Evolutionary conservation across 2,797 vertebrate species (phyloP).

Genomic region (Periophthalmus magnuspinnatus): DNA sequence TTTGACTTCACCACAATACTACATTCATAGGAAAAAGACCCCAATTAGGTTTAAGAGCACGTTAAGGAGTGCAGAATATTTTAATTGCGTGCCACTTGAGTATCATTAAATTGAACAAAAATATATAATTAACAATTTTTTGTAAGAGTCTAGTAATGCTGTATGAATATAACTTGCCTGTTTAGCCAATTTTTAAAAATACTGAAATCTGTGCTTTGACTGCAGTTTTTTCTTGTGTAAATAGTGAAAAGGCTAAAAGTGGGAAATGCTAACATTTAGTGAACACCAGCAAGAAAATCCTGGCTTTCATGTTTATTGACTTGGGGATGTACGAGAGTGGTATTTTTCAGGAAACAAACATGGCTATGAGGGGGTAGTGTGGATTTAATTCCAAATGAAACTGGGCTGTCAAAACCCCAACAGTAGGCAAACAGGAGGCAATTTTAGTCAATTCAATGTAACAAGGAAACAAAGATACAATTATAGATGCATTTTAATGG

Average conservation of each 20-base stretch:
- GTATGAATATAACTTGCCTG: neutral
- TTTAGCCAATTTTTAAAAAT: neutral
- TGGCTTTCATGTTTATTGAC: conserved; percentile 25
- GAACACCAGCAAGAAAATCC: conserved; percentile 39
- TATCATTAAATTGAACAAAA: conserved; percentile 58
- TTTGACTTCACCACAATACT: conserved; percentile 62
- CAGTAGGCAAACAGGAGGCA: neutral
- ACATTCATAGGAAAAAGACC: conserved; percentile 70
- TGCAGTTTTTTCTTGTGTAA: conserved; percentile 24
- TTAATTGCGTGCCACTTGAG: conserved; percentile 62
- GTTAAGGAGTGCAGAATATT: conserved; percentile 57
- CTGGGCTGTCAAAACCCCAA: neutral
- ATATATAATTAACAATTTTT: conserved; percentile 31
- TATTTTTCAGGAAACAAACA: conserved; percentile 23
- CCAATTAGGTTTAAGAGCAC: conserved; percentile 66
- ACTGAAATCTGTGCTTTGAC: neutral
- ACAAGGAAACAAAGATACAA: neutral
- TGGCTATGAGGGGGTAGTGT: conserved; percentile 9
- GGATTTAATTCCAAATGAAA: conserved; percentile 1
- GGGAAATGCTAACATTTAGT: conserved; percentile 26
- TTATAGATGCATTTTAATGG: no score
- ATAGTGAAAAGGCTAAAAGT: conserved; percentile 33
- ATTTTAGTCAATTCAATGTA: neutral
- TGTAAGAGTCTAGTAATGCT: neutral
- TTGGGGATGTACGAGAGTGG: conserved; percentile 26